Conservation (phyloP, 2,113 vertebrate genomes). For the Acanthisitta chloris region DNA sequence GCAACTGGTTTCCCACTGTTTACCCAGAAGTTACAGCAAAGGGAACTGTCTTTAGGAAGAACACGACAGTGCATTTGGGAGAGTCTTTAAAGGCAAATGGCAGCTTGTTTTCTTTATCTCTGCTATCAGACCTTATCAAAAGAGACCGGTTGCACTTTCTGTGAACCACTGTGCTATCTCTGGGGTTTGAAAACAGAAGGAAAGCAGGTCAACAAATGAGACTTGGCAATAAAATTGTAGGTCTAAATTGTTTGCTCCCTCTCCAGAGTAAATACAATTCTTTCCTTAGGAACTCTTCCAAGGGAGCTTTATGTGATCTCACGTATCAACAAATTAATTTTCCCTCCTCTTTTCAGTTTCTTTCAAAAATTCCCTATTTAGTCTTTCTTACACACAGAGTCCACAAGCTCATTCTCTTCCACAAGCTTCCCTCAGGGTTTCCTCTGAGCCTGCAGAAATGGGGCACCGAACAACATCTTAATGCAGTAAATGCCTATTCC, state of each 20-base stretch:
- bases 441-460: neutral
- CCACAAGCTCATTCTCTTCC: neutral
- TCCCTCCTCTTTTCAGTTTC: neutral
- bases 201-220: neutral
- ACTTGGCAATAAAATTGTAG: neutral
- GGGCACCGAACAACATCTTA: neutral
- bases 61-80: neutral
- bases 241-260: neutral
- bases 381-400: neutral
- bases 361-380: neutral
- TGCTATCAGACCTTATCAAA: neutral
- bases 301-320: constrained; percentile 9
- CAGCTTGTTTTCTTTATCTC: constrained; percentile 2
- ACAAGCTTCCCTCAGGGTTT: neutral
- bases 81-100: neutral
- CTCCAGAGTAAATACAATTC: constrained; percentile 14
- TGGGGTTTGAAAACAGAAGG: constrained; percentile 8
- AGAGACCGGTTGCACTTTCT: neutral
- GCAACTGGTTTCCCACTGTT: neutral
- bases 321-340: neutral
- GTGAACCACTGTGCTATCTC: neutral
- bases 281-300: constrained; percentile 22
- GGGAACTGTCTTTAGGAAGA: neutral
- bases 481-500: neutral
- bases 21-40: neutral